A percentile compares a stretch with the other conserved stretches of the same genome.
Evolutionary conservation across 2,113 vertebrate species (phyloP).

Genomic region (Nerophis ophidion): DNA sequence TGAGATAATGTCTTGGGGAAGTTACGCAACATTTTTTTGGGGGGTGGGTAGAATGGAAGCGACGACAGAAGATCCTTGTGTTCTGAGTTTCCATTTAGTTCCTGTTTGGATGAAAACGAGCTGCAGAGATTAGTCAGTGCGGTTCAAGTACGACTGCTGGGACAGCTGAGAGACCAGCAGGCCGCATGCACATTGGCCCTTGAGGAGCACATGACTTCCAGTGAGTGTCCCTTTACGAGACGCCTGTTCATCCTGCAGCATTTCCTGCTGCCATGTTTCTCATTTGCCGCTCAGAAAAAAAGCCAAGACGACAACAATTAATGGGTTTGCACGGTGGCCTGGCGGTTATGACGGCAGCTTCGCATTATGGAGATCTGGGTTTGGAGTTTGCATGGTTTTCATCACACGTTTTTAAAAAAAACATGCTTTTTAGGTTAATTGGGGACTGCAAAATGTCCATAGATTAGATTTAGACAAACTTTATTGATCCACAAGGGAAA

Average conservation of each 20-base stretch:
- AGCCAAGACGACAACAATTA: conserved; percentile 7
- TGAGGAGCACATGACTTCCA: conserved; percentile 44
- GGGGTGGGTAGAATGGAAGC: neutral
- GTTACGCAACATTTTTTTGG: conserved; percentile 15
- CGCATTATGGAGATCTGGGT: too few relatives aligned
- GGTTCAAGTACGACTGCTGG: conserved; percentile 8
- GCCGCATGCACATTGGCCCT: neutral
- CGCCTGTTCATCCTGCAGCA: neutral
- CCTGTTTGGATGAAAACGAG: conserved; percentile 5
- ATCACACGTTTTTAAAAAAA: too few relatives aligned
- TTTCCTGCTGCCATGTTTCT: conserved; percentile 22
- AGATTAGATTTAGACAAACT: too few relatives aligned
- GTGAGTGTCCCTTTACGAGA: conserved; percentile 21
- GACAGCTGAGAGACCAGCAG: conserved; percentile 41
- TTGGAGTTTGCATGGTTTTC: too few relatives aligned
- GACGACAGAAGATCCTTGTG: neutral
- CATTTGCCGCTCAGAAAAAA: conserved; percentile 25
- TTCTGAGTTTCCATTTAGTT: neutral
- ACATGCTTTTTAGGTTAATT: too few relatives aligned
- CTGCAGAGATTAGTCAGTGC: conserved; percentile 10
- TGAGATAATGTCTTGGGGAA: conserved; percentile 32
- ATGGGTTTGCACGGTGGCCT: conserved; percentile 6
- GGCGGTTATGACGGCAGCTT: too few relatives aligned
- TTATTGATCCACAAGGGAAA: too few relatives aligned
- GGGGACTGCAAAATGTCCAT: too few relatives aligned